These are phyloP conservation scores for Meliscaeva auricollis DNA, from an alignment of 2,888 invertebrate genomes.

Conservation along the genomic window DNA sequence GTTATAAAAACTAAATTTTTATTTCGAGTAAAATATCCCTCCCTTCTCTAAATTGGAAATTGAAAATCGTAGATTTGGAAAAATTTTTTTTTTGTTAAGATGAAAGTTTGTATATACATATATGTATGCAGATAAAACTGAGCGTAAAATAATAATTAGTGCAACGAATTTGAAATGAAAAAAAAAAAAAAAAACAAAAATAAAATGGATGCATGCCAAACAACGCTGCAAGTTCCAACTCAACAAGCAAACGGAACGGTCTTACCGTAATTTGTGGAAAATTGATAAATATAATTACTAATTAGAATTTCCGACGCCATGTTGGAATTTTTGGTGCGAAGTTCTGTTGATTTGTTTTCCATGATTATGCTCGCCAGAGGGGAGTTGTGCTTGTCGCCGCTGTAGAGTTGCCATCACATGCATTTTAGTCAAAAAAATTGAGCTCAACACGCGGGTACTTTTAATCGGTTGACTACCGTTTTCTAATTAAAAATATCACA, in stretches of 20 bases:
- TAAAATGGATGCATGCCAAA: background rate
- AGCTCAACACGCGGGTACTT: no score
- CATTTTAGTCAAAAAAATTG: no score
- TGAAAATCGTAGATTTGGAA: no score
- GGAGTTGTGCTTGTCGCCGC: background rate
- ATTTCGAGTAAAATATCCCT: no score
- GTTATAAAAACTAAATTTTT: background rate
- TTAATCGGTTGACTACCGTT: no score
- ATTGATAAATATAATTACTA: conserved; percentile 37
- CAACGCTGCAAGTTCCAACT: background rate
- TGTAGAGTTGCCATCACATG: conserved; percentile 1
- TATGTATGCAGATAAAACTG: background rate
- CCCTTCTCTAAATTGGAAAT: no score
- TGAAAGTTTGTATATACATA: no score
- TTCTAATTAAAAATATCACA: no score
- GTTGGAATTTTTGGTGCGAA: conserved; percentile 51
- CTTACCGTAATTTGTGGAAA: conserved; percentile 36
- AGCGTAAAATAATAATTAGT: conserved; percentile 17
- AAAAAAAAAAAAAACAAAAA: background rate
- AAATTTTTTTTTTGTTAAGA: no score
- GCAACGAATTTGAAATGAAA: background rate
- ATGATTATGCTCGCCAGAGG: conserved; percentile 63
- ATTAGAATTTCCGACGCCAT: conserved; percentile 71
- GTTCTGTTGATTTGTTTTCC: conserved; percentile 71
- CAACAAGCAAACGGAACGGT: background rate